Conservation (phyloP, 2,113 vertebrate genomes). For the Notothenia coriiceps region DNA sequence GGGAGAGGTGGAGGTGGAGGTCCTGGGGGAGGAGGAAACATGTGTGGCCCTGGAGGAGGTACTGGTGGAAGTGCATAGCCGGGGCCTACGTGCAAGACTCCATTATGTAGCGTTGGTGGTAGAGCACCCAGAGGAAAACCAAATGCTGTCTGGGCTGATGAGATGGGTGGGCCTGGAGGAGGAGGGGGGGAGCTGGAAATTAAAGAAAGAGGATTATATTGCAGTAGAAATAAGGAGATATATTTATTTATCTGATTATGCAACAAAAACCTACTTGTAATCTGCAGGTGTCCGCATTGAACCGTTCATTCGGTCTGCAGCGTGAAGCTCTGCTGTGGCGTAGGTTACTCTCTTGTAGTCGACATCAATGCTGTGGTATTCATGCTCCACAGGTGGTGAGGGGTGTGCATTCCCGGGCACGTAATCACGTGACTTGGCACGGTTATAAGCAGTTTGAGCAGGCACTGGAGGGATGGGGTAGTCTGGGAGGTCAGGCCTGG, state of each 20-base stretch:
- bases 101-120: constrained; percentile 79
- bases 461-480: constrained; percentile 88
- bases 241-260: constrained; percentile 7
- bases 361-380: constrained; percentile 89
- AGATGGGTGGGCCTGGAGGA: constrained; percentile 87
- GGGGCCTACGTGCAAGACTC: constrained; percentile 69
- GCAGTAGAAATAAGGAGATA: constrained; percentile 2
- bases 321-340: constrained; percentile 84
- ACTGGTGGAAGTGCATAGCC: constrained; percentile 83
- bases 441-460: constrained; percentile 76
- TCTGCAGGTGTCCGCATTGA: constrained; percentile 82
- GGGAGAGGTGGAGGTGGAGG: constrained; percentile 77
- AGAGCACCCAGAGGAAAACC: constrained; percentile 88
- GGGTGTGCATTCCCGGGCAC: constrained; percentile 56
- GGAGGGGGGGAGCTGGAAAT: constrained; percentile 83
- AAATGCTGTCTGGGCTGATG: constrained; percentile 93
- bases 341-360: constrained; percentile 84
- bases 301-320: constrained; percentile 83
- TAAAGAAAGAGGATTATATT: constrained; percentile 43
- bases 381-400: constrained; percentile 88
- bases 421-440: constrained; percentile 59
- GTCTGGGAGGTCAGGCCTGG: constrained; percentile 88
- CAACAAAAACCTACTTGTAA: constrained; percentile 84
- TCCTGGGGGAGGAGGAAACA: constrained; percentile 86
- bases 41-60: constrained; percentile 81